phyloP scores from a whole-genome alignment of 2,797 vertebrate genomes.

The Sarcoramphus papa region DNA sequence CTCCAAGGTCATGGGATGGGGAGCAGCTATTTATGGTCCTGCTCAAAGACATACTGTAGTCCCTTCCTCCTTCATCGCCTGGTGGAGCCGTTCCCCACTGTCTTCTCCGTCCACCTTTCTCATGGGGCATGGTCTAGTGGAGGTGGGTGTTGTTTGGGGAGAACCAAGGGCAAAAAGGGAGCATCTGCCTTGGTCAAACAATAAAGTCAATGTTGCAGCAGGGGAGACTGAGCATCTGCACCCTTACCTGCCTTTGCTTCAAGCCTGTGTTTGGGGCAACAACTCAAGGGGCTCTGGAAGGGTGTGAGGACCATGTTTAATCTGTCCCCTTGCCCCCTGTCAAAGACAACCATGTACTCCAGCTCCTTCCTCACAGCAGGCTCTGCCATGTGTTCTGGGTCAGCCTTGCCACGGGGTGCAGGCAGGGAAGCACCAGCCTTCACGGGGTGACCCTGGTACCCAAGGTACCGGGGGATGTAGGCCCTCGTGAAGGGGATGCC shows the following conservation, averaged over 20 bases:
- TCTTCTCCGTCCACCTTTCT: background rate
- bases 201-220: fast-evolving
- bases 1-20: background rate
- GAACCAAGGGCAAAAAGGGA: background rate
- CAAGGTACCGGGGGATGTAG: fast-evolving
- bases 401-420: background rate
- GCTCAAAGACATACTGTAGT: background rate
- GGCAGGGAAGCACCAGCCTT: background rate
- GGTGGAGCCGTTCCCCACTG: fast-evolving
- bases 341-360: background rate
- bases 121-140: fast-evolving
- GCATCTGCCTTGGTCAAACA: no score
- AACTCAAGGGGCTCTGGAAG: background rate
- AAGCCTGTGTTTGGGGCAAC: background rate
- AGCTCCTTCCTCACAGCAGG: background rate
- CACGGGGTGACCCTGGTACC: background rate
- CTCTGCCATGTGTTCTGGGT: background rate
- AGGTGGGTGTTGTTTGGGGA: no score
- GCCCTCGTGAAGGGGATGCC: fast-evolving
- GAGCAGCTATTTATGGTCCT: background rate
- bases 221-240: background rate
- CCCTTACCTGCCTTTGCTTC: background rate
- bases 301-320: background rate
- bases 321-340: background rate
- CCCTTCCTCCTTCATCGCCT: fast-evolving